Evolutionary conservation across 2,888 invertebrate genomes (phyloP).

Genomic region (Trissoscelio sp.): DNA sequence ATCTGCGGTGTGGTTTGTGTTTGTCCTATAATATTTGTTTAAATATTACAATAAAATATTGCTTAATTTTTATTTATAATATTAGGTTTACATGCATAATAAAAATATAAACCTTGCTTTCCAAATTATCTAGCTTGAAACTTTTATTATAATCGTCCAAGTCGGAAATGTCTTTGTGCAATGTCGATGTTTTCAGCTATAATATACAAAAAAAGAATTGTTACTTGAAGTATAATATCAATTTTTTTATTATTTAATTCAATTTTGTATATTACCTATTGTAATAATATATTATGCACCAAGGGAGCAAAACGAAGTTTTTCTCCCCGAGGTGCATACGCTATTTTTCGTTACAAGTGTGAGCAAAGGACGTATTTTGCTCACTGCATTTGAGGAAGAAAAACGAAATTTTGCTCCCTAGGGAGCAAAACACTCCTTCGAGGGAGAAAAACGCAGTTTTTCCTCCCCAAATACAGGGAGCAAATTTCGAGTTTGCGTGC

Average conservation of each 20-base stretch:
- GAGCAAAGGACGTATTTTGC: no score
- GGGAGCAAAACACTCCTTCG: no score
- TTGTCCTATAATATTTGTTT: constrained; percentile 41
- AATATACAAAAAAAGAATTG: neutral
- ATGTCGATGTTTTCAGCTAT: constrained; percentile 30
- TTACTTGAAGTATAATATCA: neutral
- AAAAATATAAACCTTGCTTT: constrained; percentile 63
- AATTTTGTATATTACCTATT: neutral
- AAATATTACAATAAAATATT: neutral
- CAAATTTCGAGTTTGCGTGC: no score
- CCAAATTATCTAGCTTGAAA: constrained; percentile 25
- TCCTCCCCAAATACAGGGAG: no score
- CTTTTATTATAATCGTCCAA: constrained; percentile 26
- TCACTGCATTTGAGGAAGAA: no score
- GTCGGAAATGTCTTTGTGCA: constrained; percentile 45
- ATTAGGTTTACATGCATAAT: neutral
- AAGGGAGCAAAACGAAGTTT: no score
- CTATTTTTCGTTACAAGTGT: no score
- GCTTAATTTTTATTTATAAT: neutral
- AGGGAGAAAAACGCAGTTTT: no score
- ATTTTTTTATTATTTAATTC: neutral
- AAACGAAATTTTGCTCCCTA: no score
- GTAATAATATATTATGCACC: no score
- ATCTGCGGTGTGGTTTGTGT: constrained; percentile 28
- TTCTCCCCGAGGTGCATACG: no score